Conservation (phyloP, 2,888 invertebrate genomes). For the Drosophila melanocephala region DNA sequence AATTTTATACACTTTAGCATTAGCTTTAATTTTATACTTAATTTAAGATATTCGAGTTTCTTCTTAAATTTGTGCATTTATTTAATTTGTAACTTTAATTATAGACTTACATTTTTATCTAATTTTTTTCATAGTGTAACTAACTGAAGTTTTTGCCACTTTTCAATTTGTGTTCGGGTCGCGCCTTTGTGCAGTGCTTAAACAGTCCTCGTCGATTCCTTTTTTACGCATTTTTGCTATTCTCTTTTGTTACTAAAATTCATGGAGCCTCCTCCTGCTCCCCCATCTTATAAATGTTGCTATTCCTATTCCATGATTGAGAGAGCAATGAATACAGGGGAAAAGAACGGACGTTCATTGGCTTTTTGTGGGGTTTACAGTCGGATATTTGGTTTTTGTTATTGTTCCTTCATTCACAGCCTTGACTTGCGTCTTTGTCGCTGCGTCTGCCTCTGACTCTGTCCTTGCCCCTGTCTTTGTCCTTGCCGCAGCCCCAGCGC, state of each 20-base stretch:
- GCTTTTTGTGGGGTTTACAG: constrained; percentile 59
- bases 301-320: constrained; percentile 22
- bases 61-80: too few relatives aligned
- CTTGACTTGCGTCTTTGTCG: constrained; percentile 40
- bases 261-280: constrained; percentile 20
- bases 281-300: neutral
- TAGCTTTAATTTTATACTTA: too few relatives aligned
- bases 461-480: neutral
- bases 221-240: constrained; percentile 19
- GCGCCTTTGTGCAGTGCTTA: constrained; percentile 16
- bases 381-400: constrained; percentile 75
- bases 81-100: too few relatives aligned
- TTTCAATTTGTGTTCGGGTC: constrained; percentile 28
- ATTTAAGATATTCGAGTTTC: too few relatives aligned
- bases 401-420: constrained; percentile 69
- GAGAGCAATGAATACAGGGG: constrained; percentile 9
- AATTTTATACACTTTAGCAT: neutral
- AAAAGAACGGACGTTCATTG: constrained; percentile 69
- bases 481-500: neutral
- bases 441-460: neutral
- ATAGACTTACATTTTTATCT: neutral
- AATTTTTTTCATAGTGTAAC: neutral
- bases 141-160: constrained; percentile 1
- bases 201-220: constrained; percentile 42
- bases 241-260: constrained; percentile 5